These are phyloP conservation scores for Pyrgilauda ruficollis DNA, from an alignment of 2,113 vertebrate genomes.

Conservation along the genomic window DNA sequence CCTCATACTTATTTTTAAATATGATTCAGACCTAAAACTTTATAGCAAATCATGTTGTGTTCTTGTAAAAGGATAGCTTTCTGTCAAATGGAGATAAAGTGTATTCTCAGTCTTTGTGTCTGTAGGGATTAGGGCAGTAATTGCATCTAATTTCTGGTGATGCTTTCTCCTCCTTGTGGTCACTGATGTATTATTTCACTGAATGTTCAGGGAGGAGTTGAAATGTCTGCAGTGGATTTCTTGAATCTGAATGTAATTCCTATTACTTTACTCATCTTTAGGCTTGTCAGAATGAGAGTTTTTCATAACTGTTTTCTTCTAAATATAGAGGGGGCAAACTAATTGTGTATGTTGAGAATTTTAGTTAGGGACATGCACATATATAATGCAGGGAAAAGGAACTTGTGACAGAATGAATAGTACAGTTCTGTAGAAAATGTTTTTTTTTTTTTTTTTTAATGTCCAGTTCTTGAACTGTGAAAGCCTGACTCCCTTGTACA, in stretches of 20 bases:
- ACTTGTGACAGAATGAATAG: not conserved
- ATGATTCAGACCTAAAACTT: slow-evolving; percentile 16
- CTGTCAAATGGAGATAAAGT: slow-evolving; percentile 41
- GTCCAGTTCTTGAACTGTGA: not conserved
- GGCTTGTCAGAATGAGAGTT: not conserved
- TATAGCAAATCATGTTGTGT: not conserved
- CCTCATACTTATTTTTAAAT: not conserved
- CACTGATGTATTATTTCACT: slow-evolving; percentile 10
- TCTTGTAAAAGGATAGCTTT: slow-evolving; percentile 24
- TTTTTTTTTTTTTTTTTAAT: not conserved
- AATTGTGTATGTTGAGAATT: not conserved
- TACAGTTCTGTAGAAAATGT: not conserved
- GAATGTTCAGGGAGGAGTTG: not conserved
- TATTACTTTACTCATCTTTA: not conserved
- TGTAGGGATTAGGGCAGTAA: slow-evolving; percentile 34
- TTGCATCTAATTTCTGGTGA: slow-evolving; percentile 40
- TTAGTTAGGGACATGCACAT: not conserved
- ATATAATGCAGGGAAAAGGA: not conserved
- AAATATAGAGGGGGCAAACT: not conserved
- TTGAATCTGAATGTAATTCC: not conserved
- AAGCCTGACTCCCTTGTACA: not conserved
- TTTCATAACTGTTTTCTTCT: not conserved
- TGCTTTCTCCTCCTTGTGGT: slow-evolving; percentile 23
- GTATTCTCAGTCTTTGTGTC: slow-evolving; percentile 7
- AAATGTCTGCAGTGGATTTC: not conserved